phyloP scores from a whole-genome alignment of 2,888 invertebrate genomes.

The Pyrocoelia pectoralis region DNA sequence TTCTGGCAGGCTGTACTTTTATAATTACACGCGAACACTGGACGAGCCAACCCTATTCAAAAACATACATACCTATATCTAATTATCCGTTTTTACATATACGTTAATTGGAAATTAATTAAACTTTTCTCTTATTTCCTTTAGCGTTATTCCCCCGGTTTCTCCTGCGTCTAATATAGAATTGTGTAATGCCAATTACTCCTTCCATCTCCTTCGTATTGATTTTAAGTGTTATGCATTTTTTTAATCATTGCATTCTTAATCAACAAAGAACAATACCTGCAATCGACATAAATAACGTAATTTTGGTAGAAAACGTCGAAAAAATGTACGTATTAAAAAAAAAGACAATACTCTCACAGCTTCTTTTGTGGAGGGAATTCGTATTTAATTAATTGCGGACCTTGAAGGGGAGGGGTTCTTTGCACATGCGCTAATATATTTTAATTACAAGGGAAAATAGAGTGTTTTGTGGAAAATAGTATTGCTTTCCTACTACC shows the following conservation, averaged over 20 bases:
- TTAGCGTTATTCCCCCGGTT: background rate
- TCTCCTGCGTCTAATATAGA: no score
- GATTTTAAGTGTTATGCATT: background rate
- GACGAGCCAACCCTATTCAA: conserved; percentile 47
- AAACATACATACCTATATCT: background rate
- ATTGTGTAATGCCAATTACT: no score
- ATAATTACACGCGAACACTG: conserved; percentile 60
- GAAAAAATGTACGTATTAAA: background rate
- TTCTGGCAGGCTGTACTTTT: conserved; percentile 59
- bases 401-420: conserved; percentile 18
- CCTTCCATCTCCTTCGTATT: background rate
- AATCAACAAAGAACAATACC: no score
- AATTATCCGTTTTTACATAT: conserved; percentile 2
- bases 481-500: no score
- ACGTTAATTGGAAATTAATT: conserved; percentile 4
- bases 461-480: background rate
- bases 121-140: background rate
- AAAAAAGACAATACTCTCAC: background rate
- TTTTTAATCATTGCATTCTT: background rate
- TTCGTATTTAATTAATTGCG: conserved; percentile 33
- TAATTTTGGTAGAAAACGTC: background rate
- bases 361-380: background rate
- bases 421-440: conserved; percentile 35
- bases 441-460: conserved; percentile 27
- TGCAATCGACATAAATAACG: no score